Conservation (phyloP, 35 echinoderm and acorn worm species). For the Apostichopus californicus region DNA sequence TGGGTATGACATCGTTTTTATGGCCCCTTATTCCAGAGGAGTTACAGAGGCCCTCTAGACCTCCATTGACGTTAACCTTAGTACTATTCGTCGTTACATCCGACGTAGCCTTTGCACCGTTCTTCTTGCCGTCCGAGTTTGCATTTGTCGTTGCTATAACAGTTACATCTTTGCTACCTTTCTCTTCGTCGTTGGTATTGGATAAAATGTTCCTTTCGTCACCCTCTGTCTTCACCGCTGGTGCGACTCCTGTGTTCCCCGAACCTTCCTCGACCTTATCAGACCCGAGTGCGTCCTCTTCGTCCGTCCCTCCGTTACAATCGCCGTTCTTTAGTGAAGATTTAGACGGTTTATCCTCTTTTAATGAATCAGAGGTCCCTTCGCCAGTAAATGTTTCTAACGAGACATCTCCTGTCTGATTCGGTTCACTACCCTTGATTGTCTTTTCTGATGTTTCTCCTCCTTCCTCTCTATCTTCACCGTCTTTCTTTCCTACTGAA, state of each 20-base stretch:
- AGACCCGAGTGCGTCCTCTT: not conserved
- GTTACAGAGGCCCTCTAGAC: not conserved
- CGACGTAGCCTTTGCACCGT: not conserved
- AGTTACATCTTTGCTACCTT: not conserved
- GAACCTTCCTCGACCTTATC: not conserved
- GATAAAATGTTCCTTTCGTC: not conserved
- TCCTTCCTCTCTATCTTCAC: not conserved
- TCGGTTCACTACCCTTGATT: not conserved
- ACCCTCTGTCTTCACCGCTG: not conserved
- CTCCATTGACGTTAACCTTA: constrained; percentile 20
- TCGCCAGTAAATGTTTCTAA: not conserved
- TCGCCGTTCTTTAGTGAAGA: no score
- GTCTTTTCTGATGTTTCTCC: no score
- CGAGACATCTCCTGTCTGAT: not conserved
- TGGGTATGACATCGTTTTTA: constrained; percentile 4
- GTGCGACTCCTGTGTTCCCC: not conserved
- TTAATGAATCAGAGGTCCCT: not conserved
- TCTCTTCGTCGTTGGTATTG: not conserved
- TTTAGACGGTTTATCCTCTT: not conserved
- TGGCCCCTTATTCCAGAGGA: not conserved
- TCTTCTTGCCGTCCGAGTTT: not conserved
- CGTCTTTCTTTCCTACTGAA: not conserved
- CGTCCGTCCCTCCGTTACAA: not conserved
- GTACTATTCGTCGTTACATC: not conserved
- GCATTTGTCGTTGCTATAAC: not conserved